Evolutionary conservation across 1,140 invertebrate species (phyloP).

Genomic region (Drosophila subpulchrella): DNA sequence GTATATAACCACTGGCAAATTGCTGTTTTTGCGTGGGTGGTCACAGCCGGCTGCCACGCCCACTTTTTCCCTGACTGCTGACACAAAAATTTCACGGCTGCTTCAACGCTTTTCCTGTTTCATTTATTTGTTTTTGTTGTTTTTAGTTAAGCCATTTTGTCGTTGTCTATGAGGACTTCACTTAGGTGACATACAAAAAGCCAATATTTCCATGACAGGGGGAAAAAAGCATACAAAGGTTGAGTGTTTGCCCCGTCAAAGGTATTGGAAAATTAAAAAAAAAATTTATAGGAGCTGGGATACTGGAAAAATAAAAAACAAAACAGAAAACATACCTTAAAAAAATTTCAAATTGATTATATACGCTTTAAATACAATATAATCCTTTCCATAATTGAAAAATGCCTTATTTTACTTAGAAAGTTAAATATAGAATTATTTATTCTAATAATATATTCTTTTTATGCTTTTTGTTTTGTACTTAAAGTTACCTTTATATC

Average conservation of each 20-base stretch:
- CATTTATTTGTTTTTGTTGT: not conserved
- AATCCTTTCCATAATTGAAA: too few relatives aligned
- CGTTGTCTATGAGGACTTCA: constrained; percentile 47
- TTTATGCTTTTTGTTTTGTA: too few relatives aligned
- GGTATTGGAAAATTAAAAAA: constrained; percentile 60
- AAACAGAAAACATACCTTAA: too few relatives aligned
- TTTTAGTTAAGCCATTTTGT: constrained; percentile 23
- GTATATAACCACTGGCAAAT: constrained; percentile 14
- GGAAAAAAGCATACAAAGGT: constrained; percentile 16
- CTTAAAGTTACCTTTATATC: too few relatives aligned
- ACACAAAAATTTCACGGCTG: constrained; percentile 51
- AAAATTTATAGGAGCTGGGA: constrained; percentile 18
- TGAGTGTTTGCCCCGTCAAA: constrained; percentile 30
- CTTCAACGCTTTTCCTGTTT: constrained; percentile 45
- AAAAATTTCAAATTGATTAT: too few relatives aligned
- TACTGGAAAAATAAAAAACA: constrained; percentile 1
- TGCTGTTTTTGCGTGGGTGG: constrained; percentile 13
- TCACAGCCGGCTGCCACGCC: constrained; percentile 47
- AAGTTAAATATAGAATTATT: too few relatives aligned
- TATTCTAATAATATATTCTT: too few relatives aligned
- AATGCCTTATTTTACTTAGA: too few relatives aligned
- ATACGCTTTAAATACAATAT: too few relatives aligned
- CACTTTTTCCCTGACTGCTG: constrained; percentile 21
- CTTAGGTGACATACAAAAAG: constrained; percentile 51
- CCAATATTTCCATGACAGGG: constrained; percentile 49